A percentile compares a stretch with the other conserved stretches of the same genome.
These are phyloP conservation scores for Syngnathus typhle DNA, from an alignment of 2,113 vertebrate genomes.

Conservation along the genomic window DNA sequence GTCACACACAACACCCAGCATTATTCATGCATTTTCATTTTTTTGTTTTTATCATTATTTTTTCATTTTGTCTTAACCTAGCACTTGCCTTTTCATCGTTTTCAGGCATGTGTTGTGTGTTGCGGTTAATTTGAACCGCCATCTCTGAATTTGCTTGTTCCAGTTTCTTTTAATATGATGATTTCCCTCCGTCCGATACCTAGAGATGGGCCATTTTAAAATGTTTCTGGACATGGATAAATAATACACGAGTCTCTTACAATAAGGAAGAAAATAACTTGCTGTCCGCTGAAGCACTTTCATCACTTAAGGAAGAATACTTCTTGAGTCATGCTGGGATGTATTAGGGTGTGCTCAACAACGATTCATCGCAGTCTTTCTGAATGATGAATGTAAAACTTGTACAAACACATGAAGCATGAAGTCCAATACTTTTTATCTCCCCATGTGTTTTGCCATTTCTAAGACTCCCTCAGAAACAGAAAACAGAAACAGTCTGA, in stretches of 20 bases:
- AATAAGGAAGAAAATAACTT: background rate
- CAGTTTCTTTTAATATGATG: background rate
- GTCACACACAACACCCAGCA: slow-evolving; percentile 24
- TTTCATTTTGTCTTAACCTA: background rate
- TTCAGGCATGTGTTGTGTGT: background rate
- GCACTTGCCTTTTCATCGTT: slow-evolving; percentile 9
- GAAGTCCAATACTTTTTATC: no score
- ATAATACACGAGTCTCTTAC: slow-evolving; percentile 6
- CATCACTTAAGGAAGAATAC: background rate
- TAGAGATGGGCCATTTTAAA: slow-evolving; percentile 1
- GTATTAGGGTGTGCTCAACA: background rate
- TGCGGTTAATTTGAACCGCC: no score
- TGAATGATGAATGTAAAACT: background rate
- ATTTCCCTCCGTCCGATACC: background rate
- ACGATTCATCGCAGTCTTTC: background rate
- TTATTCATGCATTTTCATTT: slow-evolving; percentile 3
- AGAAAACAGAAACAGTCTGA: no score
- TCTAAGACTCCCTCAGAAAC: no score
- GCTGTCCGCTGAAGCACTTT: background rate
- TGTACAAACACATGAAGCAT: background rate
- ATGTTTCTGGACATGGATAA: background rate
- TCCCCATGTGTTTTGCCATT: background rate
- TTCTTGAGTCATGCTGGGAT: background rate
- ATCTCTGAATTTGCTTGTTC: no score
- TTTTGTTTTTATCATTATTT: background rate